Conservation (phyloP, 2,113 vertebrate genomes). For the Numenius arquata region DNA sequence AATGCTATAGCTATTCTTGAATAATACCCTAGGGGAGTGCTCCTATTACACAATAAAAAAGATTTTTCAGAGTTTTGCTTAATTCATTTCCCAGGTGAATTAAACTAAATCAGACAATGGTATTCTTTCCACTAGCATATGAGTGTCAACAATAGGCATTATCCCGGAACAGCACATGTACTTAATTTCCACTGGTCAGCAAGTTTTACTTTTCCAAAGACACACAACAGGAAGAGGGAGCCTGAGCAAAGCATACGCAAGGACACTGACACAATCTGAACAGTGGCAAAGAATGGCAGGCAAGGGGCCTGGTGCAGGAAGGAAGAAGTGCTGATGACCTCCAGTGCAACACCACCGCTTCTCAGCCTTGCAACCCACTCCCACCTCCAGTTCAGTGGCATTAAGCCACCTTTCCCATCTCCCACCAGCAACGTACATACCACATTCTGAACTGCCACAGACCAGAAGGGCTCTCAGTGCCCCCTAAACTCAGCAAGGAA, state of each 20-base stretch:
- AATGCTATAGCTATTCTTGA: conserved; percentile 55
- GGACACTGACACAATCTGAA: neutral
- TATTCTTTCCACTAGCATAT: neutral
- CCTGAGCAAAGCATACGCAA: neutral
- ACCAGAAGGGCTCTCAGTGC: neutral
- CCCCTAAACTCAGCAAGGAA: neutral
- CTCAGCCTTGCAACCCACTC: neutral
- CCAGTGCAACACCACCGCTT: neutral
- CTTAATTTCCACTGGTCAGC: neutral
- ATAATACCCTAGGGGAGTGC: conserved; percentile 53
- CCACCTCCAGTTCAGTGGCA: neutral
- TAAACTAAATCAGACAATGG: conserved; percentile 27
- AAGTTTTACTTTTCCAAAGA: neutral
- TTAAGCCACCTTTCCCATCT: neutral
- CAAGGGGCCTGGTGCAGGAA: neutral
- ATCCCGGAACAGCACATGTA: neutral
- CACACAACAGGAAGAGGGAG: neutral
- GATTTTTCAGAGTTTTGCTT: conserved; percentile 31
- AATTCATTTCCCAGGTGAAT: conserved; percentile 48
- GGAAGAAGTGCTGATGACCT: neutral
- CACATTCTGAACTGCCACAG: neutral
- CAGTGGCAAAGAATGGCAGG: neutral
- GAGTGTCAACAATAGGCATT: neutral
- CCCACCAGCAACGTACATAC: neutral
- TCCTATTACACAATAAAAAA: conserved; percentile 49